Percentiles rank a stretch among this genome's conserved stretches.
Conservation (phyloP, 2,888 invertebrate species). For the Leptodirus hochenwartii region DNA sequence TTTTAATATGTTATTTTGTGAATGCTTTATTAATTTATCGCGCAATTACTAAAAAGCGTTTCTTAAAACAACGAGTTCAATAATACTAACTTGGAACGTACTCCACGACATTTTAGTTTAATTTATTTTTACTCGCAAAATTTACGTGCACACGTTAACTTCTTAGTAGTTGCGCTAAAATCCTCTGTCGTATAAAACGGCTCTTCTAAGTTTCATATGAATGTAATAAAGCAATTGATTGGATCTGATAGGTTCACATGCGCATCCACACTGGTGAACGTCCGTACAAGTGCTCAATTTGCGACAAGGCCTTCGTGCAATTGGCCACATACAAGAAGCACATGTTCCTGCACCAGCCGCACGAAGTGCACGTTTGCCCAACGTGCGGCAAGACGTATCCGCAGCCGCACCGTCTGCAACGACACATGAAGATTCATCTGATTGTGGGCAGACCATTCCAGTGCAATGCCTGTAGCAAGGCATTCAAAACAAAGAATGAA, state of each 20-base stretch:
- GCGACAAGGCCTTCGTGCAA: conserved; percentile 15
- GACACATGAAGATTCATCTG: conserved; percentile 14
- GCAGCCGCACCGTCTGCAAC: conserved; percentile 12
- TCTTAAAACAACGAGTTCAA: no score
- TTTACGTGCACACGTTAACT: no score
- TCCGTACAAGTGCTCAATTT: conserved; percentile 15
- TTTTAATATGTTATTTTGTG: no score
- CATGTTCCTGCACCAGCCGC: conserved; percentile 14
- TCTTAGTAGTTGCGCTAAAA: no score
- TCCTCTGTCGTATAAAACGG: no score
- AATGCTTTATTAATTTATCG: no score
- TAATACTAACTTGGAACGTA: no score
- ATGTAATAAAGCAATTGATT: conserved; percentile 12
- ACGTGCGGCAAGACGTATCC: conserved; percentile 16
- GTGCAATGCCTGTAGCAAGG: conserved; percentile 15
- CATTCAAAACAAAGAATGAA: conserved; percentile 15
- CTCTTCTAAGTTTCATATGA: no score
- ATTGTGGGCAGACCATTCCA: conserved; percentile 11
- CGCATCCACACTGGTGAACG: conserved; percentile 15
- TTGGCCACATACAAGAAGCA: conserved; percentile 15
- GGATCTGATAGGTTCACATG: conserved; percentile 14
- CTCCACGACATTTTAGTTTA: no score
- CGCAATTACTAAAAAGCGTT: no score
- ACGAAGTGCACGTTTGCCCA: conserved; percentile 14
- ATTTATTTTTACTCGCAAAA: no score